These are phyloP conservation scores for Prionace glauca DNA, from an alignment of 2,797 vertebrate species.

Conservation along the genomic window DNA sequence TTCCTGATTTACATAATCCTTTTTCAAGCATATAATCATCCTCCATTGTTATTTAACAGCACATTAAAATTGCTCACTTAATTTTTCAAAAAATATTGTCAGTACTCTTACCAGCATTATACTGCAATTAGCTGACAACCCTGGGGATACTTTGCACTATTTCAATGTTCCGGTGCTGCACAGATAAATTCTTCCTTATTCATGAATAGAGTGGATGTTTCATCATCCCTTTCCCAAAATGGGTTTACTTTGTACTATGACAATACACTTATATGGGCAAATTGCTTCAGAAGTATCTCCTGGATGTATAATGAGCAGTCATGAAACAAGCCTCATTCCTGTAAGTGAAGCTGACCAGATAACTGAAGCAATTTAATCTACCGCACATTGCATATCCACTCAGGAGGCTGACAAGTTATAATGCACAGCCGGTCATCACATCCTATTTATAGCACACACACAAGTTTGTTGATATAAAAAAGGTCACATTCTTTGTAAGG, in stretches of 20 bases:
- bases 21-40: background rate
- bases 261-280: constrained; percentile 1
- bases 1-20: too few species aligned
- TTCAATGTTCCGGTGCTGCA: background rate
- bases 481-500: background rate
- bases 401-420: constrained; percentile 9
- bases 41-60: background rate
- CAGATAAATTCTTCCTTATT: background rate
- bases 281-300: background rate
- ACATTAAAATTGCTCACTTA: background rate
- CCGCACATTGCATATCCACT: background rate
- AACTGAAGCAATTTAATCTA: constrained; percentile 20
- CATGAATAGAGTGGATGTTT: too few species aligned
- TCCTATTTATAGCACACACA: constrained; percentile 14
- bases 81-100: background rate
- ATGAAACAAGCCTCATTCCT: constrained; percentile 9
- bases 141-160: background rate
- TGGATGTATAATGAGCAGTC: background rate
- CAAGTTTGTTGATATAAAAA: background rate
- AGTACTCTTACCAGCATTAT: background rate
- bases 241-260: background rate
- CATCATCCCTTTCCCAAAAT: background rate
- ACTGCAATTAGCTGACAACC: background rate
- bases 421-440: background rate
- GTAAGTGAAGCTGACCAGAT: background rate